Evolutionary conservation across 2,888 invertebrate species (phyloP).

Genomic region (Bombylius major): DNA sequence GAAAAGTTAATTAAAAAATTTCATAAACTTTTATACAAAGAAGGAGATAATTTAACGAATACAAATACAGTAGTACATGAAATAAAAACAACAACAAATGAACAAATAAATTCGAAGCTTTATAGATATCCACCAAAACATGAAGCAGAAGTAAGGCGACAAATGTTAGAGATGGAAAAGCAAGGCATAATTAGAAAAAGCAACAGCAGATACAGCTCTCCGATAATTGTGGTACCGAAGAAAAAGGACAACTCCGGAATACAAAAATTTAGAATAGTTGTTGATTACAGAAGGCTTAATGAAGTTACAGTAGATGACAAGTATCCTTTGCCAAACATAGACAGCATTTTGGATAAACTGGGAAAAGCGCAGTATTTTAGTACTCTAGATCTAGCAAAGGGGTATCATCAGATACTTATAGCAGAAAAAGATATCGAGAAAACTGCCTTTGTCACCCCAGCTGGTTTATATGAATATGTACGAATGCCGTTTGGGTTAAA

Average conservation of each 20-base stretch:
- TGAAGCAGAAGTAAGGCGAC: conserved; percentile 5
- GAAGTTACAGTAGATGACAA: conserved; percentile 9
- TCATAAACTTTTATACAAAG: conserved; percentile 1
- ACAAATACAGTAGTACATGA: neutral
- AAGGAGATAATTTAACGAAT: conserved; percentile 4
- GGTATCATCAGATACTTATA: neutral
- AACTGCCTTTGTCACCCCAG: conserved; percentile 12
- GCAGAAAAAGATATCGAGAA: conserved; percentile 10
- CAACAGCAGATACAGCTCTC: conserved; percentile 7
- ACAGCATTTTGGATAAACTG: conserved; percentile 8
- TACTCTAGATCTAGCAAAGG: conserved; percentile 9
- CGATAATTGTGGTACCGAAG: conserved; percentile 7
- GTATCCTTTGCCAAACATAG: conserved; percentile 7
- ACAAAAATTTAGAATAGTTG: conserved; percentile 8
- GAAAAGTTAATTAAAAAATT: conserved; percentile 1
- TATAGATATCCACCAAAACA: conserved; percentile 6
- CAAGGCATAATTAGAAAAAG: conserved; percentile 11
- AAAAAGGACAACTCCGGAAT: conserved; percentile 9
- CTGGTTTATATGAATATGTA: conserved; percentile 9
- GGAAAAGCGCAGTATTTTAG: conserved; percentile 10
- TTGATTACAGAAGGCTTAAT: conserved; percentile 10
- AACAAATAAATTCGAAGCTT: conserved; percentile 11
- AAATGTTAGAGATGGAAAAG: conserved; percentile 8
- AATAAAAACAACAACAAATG: conserved; percentile 2
- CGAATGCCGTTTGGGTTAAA: conserved; percentile 11